phyloP scores from a whole-genome alignment of 2,113 vertebrate species.

The Oryzias celebensis region DNA sequence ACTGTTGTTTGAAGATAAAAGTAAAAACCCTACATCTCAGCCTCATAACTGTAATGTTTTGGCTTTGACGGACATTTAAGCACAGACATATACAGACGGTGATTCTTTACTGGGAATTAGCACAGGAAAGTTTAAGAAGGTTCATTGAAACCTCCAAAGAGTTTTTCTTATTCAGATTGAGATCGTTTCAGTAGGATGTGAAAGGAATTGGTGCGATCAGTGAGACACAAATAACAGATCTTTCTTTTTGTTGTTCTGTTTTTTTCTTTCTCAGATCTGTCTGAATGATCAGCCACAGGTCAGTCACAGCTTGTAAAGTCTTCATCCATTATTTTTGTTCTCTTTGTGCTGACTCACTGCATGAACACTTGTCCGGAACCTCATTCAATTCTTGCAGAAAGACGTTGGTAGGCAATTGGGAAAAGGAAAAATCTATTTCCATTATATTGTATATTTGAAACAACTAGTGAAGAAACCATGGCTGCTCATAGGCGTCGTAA shows the following conservation, averaged over 20 bases:
- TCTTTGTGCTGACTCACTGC: background rate
- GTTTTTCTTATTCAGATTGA: background rate
- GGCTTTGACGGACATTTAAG: constrained; percentile 1
- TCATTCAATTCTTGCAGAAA: background rate
- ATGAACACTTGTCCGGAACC: no score
- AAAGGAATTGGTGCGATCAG: constrained; percentile 18
- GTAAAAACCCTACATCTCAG: constrained; percentile 29
- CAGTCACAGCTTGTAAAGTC: background rate
- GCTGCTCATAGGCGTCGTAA: no score
- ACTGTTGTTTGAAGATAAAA: constrained; percentile 31
- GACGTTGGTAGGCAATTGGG: background rate
- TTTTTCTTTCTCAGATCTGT: constrained; percentile 2
- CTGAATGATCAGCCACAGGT: background rate
- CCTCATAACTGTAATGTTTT: constrained; percentile 26
- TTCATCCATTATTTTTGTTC: background rate
- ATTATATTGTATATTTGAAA: no score
- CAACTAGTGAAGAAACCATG: no score
- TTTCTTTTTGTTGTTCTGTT: constrained; percentile 18
- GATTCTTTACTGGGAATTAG: constrained; percentile 15
- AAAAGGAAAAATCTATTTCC: no score
- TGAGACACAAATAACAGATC: constrained; percentile 14
- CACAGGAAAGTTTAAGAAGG: background rate
- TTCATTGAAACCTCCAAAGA: background rate
- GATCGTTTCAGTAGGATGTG: constrained; percentile 15
- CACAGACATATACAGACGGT: background rate